A percentile compares a stretch with the other conserved stretches of the same genome.
Conservation (phyloP, 2,888 invertebrate genomes). For the Metacarcinus magister region DNA sequence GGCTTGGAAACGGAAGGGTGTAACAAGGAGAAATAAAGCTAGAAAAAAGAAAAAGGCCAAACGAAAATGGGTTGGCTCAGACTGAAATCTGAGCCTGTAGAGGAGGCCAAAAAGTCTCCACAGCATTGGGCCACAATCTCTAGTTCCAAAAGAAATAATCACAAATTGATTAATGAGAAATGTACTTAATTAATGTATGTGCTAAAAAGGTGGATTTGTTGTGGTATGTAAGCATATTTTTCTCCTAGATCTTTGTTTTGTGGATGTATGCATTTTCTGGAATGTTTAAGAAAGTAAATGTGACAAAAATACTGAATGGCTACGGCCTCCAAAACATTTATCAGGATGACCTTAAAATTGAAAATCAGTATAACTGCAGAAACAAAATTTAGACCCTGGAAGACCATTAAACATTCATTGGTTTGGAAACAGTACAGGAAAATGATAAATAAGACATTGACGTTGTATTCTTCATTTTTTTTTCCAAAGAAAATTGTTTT, state of each 20-base stretch:
- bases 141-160: background rate
- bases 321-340: background rate
- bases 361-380: background rate
- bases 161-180: background rate
- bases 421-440: background rate
- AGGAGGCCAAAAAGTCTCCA: too few relatives aligned
- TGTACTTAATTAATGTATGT: background rate
- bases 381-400: background rate
- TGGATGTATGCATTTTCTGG: background rate
- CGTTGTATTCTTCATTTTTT: constrained; percentile 42
- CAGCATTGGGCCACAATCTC: background rate
- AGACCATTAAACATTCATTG: background rate
- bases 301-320: background rate
- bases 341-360: background rate
- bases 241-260: background rate
- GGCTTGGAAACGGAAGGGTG: too few relatives aligned
- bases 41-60: too few relatives aligned
- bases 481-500: constrained; percentile 33
- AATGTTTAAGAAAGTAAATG: background rate
- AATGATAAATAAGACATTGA: background rate
- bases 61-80: too few relatives aligned
- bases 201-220: background rate
- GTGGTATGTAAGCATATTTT: background rate
- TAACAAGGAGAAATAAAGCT: too few relatives aligned
- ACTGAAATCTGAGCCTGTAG: too few relatives aligned